Evolutionary conservation across 2,888 invertebrate species (phyloP).

Genomic region (Orchesella flavescens): DNA sequence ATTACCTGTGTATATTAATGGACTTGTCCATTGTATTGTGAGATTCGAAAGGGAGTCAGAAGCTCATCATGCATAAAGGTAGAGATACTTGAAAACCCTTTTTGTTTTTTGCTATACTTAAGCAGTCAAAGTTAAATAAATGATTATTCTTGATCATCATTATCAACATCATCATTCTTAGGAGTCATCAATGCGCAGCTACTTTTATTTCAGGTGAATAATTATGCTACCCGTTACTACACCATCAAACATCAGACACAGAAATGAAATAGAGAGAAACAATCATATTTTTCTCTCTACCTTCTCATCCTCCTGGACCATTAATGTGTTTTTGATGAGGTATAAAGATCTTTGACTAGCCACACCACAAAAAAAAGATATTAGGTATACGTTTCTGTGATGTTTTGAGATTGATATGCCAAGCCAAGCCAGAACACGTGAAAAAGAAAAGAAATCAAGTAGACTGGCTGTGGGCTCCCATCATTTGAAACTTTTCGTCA

Average conservation of each 20-base stretch:
- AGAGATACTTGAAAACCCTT: too few species aligned
- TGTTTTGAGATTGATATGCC: too few species aligned
- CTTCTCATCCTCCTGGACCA: slow-evolving; percentile 59
- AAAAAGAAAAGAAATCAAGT: too few species aligned
- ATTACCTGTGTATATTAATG: too few species aligned
- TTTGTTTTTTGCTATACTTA: too few species aligned
- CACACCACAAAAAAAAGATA: slow-evolving; percentile 42
- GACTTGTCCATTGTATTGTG: too few species aligned
- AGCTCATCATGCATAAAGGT: too few species aligned
- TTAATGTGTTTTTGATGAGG: slow-evolving; percentile 73
- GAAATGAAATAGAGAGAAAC: background rate
- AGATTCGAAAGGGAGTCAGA: too few species aligned
- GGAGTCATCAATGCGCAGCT: background rate
- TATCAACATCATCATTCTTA: background rate
- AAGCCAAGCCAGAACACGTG: too few species aligned
- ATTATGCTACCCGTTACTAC: slow-evolving; percentile 4
- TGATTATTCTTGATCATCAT: background rate
- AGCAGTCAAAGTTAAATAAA: background rate
- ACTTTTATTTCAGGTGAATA: slow-evolving; percentile 7
- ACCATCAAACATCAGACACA: background rate
- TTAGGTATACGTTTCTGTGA: background rate
- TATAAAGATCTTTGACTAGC: slow-evolving; percentile 69
- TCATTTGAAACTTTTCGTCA: slow-evolving; percentile 62
- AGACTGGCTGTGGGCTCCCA: slow-evolving; percentile 44
- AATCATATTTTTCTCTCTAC: background rate